A percentile compares a stretch with the other conserved stretches of the same genome.
Evolutionary conservation across 2,797 vertebrate genomes (phyloP).

Genomic region (Labroides dimidiatus): DNA sequence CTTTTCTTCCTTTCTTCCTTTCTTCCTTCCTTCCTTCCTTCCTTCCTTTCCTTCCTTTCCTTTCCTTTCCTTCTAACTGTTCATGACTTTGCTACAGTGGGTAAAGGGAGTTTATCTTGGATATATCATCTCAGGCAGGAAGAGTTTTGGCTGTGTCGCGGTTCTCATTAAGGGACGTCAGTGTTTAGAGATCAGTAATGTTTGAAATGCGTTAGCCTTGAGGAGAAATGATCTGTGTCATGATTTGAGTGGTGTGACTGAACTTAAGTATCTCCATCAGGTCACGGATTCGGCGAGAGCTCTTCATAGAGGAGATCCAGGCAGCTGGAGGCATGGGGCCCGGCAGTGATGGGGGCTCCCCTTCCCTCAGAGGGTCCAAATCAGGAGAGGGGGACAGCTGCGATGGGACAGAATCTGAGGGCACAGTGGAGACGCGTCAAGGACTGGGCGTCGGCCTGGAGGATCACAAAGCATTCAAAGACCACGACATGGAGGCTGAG

Average conservation of each 20-base stretch:
- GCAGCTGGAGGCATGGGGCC: conserved; percentile 87
- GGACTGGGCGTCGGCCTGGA: conserved; percentile 89
- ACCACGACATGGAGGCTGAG: conserved; percentile 87
- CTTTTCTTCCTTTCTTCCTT: too few species aligned
- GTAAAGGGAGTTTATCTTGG: neutral
- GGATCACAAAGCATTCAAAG: conserved; percentile 89
- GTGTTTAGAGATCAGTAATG: neutral
- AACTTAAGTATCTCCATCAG: conserved; percentile 72
- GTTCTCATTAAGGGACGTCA: neutral
- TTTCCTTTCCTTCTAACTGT: neutral
- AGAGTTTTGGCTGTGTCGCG: neutral
- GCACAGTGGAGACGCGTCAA: conserved; percentile 87
- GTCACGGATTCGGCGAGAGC: conserved; percentile 97
- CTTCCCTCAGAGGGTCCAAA: conserved; percentile 89
- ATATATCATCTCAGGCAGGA: neutral
- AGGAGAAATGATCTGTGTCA: neutral
- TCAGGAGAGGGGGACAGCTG: conserved; percentile 97
- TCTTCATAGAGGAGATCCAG: conserved; percentile 99
- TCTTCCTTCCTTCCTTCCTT: too few species aligned
- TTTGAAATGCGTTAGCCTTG: neutral
- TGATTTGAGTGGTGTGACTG: conserved; percentile 19
- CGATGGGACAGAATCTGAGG: conserved; percentile 93
- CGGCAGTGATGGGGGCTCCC: conserved; percentile 94
- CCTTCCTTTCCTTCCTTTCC: too few species aligned
- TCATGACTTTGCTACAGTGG: neutral